Evolutionary conservation across 2,888 invertebrate species (phyloP), one percentile per base, ranked within the genome.

Genomic region (Drosophila paucipuncta): DNA sequence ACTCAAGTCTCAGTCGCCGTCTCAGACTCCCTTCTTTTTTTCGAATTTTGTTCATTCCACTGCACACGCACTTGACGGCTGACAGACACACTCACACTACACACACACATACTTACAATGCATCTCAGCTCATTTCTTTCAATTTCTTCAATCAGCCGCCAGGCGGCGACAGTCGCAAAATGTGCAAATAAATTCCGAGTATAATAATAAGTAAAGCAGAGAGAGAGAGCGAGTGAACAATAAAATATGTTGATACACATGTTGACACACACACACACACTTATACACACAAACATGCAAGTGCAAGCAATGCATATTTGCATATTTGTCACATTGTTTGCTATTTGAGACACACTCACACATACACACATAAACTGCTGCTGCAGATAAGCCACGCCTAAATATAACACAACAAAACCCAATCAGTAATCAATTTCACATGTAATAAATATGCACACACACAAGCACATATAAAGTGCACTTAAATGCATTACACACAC

Each of bases 71-170:
- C 73, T 79, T 73, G 63, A 69, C 78, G 78, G 78, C 78, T 78
- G 82, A 78, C 68, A 76, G 22, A 65, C 35, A 65, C 57, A 61
- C 53, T 50, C 39, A 49, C 50, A 39, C 3, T 18, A 77, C 55
- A 65, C 58, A 58, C 60, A 65, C 58, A 53, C 47, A 52, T 50
- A 39, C 5, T 60, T 5, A 33, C 22, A 78, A 31, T 66, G 78
- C 74, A 80, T 76, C 58, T 59, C 71, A 54, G 57, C 65, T 68
- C 68, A 77, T 81, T 84, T 76, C 85, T 68, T 84, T 54, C 70
- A 90, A 89, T 85, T 90, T 72, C 78, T 75, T 88, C 89, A 85
- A 88, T 85, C 84, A 89, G 82, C 62, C 80, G 63, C 67, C 52
- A 73, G 74, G 61, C 74, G 78, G 63, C 80, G 67, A 68, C 68